These are phyloP conservation scores for Atrichornis clamosus DNA, from an alignment of 2,113 vertebrate species.

Conservation along the genomic window DNA sequence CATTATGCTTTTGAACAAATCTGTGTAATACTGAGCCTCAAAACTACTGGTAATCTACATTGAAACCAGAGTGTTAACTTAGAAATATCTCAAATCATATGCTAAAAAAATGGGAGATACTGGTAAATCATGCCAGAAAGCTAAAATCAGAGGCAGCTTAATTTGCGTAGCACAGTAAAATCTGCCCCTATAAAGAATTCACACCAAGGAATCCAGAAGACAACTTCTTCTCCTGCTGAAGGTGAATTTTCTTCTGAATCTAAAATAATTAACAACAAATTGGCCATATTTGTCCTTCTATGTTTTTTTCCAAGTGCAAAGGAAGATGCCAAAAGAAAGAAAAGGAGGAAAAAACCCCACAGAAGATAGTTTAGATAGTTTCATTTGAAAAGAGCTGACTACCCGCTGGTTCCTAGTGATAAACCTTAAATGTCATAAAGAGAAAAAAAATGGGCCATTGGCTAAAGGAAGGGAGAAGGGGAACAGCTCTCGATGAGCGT, in stretches of 20 bases:
- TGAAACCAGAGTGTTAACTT: neutral
- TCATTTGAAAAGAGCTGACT: neutral
- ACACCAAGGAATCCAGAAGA: neutral
- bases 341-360: neutral
- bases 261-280: neutral
- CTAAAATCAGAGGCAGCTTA: neutral
- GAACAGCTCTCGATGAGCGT: neutral
- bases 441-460: neutral
- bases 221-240: neutral
- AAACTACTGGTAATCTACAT: neutral
- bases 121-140: neutral
- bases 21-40: neutral
- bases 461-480: neutral
- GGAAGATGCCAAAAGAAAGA: rapidly evolving
- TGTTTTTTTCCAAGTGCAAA: neutral
- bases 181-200: neutral
- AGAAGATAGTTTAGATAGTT: rapidly evolving
- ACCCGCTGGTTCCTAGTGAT: neutral
- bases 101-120: neutral
- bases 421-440: neutral
- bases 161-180: neutral
- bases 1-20: neutral
- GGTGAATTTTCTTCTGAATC: neutral
- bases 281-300: neutral
- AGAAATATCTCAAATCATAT: neutral